Evolutionary conservation across 2,113 vertebrate species (phyloP).

Genomic region (Urocolius indicus): DNA sequence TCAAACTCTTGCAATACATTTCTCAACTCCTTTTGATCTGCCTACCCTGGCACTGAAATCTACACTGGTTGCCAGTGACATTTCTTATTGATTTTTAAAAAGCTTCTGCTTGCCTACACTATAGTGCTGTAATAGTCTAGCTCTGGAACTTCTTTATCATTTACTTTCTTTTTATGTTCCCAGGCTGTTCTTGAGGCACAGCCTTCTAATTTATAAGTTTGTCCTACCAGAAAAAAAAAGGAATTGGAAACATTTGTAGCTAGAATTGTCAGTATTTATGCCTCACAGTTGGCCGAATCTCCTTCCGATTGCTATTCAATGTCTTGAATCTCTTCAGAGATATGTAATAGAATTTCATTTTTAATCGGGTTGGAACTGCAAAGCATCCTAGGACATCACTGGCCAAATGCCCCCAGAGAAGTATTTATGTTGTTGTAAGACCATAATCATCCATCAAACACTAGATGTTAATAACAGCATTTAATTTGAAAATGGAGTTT

Average conservation of each 20-base stretch:
- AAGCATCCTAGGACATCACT: background rate
- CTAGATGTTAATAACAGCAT: background rate
- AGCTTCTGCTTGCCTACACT: background rate
- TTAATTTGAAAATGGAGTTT: background rate
- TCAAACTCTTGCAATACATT: background rate
- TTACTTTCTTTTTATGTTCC: background rate
- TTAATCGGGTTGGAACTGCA: constrained; percentile 2
- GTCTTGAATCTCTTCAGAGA: background rate
- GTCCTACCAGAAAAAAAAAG: background rate
- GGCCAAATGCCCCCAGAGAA: background rate
- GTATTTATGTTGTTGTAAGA: background rate
- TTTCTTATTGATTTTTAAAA: constrained; percentile 56
- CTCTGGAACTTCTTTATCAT: background rate
- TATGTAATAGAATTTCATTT: background rate
- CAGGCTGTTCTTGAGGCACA: background rate
- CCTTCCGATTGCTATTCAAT: background rate
- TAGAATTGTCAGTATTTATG: background rate
- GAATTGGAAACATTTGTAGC: background rate
- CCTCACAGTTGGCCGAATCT: background rate
- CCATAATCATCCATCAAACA: background rate
- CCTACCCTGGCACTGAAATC: background rate
- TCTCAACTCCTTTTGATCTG: background rate
- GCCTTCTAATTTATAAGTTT: constrained; percentile 23
- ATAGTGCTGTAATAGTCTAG: background rate
- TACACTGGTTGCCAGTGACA: background rate